Base-by-base conservation (phyloP, 2,113 vertebrate species). In the Rostratula benghalensis region DNA sequence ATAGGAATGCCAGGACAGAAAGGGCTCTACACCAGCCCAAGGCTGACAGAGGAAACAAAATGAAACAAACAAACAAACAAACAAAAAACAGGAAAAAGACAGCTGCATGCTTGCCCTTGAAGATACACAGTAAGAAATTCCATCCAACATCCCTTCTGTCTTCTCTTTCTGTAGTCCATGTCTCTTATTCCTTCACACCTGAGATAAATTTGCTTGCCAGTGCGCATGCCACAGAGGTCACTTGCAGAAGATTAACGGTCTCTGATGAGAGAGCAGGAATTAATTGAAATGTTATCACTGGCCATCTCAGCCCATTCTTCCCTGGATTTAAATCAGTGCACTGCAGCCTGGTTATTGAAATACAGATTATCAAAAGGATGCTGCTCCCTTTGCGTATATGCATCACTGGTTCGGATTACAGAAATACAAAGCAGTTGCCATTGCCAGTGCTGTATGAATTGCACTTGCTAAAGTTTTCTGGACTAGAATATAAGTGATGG, bases 281-380 rank as follows among this genome's bases (percentile, higher is more conserved):
- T 96, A 95, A 96, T 56, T 77, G 53, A 94, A 63, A 35, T 35
- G 20, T 83, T 93, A 88, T 94, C 90, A 45, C 3, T 37, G 8
- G 89, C 23, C 51, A 94, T 81, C 84, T 84, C 75, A 64, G 53
- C 22, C 61, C n/a, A 41, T 86, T 89, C 64, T 89, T 60, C 45
- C 28, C 35, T 25, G 51, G 25, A 74, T 90, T 94, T 60, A 84
- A 84, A 92, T 89, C 54, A 79, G 71, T 15, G 15, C 9, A 2
- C 46, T 82, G 67, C 79, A 83, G 27, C 9, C 41, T 46, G 43
- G 35, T 89, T 94, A 83, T 69, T 96, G 91, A 90, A 93, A 73
- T 63, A 50, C 20, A 91, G 33, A 70, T 93, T 89, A 90, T 87
- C 19, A 70, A 79, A 90, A 76, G 79, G 33, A 39, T 39, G 39